Percentiles rank a stretch among this genome's conserved stretches.
phyloP scores from a whole-genome alignment of 2,113 vertebrate genomes.

The Telmatochromis sp. region DNA sequence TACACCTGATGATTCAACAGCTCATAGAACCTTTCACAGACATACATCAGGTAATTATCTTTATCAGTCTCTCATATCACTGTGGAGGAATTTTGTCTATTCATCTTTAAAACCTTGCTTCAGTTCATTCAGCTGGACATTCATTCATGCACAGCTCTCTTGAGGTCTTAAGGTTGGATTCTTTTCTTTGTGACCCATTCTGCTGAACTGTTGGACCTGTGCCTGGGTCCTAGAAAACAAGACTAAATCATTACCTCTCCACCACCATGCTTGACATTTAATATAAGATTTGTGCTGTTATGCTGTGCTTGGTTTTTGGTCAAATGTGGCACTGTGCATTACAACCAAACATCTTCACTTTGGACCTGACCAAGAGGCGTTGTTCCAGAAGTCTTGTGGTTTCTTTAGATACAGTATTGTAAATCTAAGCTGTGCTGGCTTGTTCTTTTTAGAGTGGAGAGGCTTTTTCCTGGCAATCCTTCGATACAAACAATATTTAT shows the following conservation, averaged over 20 bases:
- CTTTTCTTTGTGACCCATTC: not conserved
- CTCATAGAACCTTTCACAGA: not conserved
- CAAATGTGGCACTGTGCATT: not conserved
- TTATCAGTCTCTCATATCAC: not conserved
- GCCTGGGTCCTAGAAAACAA: not conserved
- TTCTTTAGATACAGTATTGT: not conserved
- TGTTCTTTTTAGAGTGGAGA: fast-evolving
- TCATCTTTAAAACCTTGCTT: not conserved
- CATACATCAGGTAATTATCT: not conserved
- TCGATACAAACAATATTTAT: not conserved
- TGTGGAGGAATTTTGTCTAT: not conserved
- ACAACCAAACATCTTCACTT: not conserved
- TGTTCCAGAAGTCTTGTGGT: not conserved
- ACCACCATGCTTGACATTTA: not conserved
- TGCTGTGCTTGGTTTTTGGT: not conserved
- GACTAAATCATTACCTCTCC: too few species aligned
- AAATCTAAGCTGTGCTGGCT: not conserved
- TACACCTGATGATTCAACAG: not conserved
- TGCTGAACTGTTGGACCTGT: fast-evolving
- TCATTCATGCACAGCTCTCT: not conserved
- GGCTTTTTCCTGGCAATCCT: not conserved
- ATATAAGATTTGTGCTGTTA: not conserved
- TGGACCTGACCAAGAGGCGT: not conserved
- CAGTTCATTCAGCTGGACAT: not conserved
- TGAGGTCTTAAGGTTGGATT: not conserved